Evolutionary conservation across 1,140 invertebrate species (phyloP).

Genomic region (Batillaria attramentaria): DNA sequence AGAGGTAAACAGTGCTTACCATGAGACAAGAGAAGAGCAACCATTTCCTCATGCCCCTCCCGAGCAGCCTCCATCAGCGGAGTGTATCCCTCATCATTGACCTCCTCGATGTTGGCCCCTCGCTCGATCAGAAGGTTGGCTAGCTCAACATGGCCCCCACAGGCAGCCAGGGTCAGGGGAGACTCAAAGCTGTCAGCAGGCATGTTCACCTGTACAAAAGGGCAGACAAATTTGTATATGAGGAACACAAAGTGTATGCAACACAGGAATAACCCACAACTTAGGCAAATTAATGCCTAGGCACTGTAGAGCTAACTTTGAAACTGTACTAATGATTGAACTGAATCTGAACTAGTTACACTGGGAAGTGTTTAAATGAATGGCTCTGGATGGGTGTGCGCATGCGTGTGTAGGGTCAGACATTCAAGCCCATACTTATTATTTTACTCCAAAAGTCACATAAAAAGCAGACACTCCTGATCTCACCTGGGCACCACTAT

Average conservation of each 20-base stretch:
- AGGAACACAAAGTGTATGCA: too few species aligned
- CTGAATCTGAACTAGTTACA: too few species aligned
- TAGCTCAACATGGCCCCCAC: constrained; percentile 97
- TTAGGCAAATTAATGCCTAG: too few species aligned
- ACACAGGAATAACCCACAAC: background rate
- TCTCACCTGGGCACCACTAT: constrained; percentile 85
- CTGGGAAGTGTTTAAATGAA: too few species aligned
- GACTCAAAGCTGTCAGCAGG: constrained; percentile 99
- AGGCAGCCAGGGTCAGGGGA: constrained; percentile 96
- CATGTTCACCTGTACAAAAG: constrained; percentile 88
- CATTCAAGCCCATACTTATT: too few species aligned
- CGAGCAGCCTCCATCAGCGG: constrained; percentile 95
- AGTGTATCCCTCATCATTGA: constrained; percentile 99
- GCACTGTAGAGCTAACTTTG: too few species aligned
- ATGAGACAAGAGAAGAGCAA: constrained; percentile 91
- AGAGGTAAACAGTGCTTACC: too few species aligned
- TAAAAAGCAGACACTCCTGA: background rate
- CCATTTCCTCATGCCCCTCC: constrained; percentile 99
- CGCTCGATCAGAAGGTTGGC: constrained; percentile 93
- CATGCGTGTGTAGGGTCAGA: too few species aligned
- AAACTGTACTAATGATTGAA: too few species aligned
- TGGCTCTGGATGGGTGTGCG: too few species aligned
- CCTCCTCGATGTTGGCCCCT: constrained; percentile 99
- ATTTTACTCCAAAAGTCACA: too few species aligned
- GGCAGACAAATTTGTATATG: too few species aligned